phyloP scores from a whole-genome alignment of 2,797 vertebrate species.

The Propithecus perrieri region DNA sequence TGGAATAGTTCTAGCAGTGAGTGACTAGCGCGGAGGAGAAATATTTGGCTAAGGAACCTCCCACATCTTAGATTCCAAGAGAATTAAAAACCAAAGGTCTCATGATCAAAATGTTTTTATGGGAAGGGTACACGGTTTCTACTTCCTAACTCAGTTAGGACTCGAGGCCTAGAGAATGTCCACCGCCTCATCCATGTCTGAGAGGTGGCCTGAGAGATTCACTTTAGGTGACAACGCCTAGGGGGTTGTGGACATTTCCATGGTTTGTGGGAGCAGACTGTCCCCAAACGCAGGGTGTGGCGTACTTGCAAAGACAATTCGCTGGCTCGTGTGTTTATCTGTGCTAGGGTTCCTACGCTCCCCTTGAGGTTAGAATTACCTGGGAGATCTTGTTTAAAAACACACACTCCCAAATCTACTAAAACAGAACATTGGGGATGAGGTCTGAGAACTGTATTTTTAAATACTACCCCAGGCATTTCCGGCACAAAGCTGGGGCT shows the following conservation, averaged over 20 bases:
- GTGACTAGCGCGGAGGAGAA: not conserved
- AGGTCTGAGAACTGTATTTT: not conserved
- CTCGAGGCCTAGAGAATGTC: not conserved
- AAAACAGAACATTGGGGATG: not conserved
- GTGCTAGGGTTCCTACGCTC: not conserved
- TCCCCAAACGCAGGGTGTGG: not conserved
- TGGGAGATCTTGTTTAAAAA: not conserved
- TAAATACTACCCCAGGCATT: not conserved
- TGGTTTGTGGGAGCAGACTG: not conserved
- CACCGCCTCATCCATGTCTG: not conserved
- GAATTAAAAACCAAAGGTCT: not conserved
- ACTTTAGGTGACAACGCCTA: not conserved
- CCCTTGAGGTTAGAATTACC: not conserved
- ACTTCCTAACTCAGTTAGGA: not conserved
- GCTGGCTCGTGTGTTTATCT: not conserved
- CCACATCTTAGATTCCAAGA: not conserved
- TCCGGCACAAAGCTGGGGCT: not conserved
- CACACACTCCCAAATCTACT: not conserved
- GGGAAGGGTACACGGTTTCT: not conserved
- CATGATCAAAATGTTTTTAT: not conserved
- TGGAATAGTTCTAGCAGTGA: not conserved
- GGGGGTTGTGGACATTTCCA: not conserved
- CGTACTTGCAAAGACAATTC: rapidly evolving
- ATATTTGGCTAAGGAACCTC: not conserved
- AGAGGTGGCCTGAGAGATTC: not conserved